Percentiles rank a stretch among this genome's conserved stretches.
Conservation (phyloP, 2,113 vertebrate genomes). For the Bagarius yarrelli region DNA sequence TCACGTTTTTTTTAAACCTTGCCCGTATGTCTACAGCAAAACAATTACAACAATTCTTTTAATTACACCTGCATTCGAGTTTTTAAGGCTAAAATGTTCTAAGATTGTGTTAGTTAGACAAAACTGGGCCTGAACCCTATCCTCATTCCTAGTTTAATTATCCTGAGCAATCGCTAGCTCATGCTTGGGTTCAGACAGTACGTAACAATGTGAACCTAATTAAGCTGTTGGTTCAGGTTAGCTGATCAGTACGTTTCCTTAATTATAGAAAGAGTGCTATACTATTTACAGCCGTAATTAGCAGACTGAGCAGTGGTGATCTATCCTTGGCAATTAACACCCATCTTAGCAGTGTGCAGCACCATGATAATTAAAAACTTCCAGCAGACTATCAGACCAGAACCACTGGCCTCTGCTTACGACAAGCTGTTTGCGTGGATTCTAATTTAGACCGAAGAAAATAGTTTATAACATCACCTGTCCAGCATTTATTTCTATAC, state of each 20-base stretch:
- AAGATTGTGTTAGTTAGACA: not conserved
- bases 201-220: slow-evolving; percentile 35
- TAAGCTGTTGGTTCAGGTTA: slow-evolving; percentile 42
- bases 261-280: slow-evolving; percentile 43
- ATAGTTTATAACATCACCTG: no score
- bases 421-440: not conserved
- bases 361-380: slow-evolving; percentile 5
- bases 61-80: not conserved
- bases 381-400: not conserved
- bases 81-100: not conserved
- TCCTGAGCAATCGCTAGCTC: slow-evolving; percentile 20
- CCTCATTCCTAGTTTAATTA: slow-evolving; percentile 7
- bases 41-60: not conserved
- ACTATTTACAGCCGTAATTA: slow-evolving; percentile 37
- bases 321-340: slow-evolving; percentile 32
- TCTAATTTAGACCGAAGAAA: no score
- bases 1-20: no score
- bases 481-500: no score
- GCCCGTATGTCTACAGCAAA: no score
- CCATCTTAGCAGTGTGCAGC: not conserved
- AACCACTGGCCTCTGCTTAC: not conserved
- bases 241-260: slow-evolving; percentile 27
- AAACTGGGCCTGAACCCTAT: no score
- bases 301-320: not conserved
- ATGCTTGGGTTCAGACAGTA: not conserved